These are phyloP conservation scores for Halictus quadricinctus DNA, from an alignment of 2,888 invertebrate genomes.

Conservation along the genomic window DNA sequence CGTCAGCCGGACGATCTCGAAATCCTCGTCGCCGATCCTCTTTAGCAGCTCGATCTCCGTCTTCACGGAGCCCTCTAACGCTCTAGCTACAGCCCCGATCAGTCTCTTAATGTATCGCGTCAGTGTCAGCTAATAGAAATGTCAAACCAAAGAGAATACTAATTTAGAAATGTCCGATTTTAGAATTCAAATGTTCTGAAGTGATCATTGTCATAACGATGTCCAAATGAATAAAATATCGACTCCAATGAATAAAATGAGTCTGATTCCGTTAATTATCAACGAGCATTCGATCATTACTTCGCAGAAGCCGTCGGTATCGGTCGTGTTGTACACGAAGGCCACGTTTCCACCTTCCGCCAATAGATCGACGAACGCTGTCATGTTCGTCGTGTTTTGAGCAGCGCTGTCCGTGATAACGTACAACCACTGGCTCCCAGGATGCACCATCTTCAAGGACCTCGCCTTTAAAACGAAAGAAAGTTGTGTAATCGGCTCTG, in stretches of 20 bases:
- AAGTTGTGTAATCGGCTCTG: background rate
- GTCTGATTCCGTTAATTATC: background rate
- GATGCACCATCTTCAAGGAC: constrained; percentile 86
- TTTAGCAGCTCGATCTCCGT: constrained; percentile 89
- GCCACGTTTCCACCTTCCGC: constrained; percentile 92
- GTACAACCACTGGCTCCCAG: constrained; percentile 92
- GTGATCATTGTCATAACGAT: background rate
- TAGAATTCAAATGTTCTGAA: background rate
- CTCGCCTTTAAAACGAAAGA: constrained; percentile 83
- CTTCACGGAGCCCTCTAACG: constrained; percentile 87
- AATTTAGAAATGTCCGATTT: background rate
- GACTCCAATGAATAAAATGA: background rate
- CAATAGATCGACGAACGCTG: constrained; percentile 85
- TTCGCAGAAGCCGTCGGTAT: constrained; percentile 69
- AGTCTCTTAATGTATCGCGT: constrained; percentile 88
- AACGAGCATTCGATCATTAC: constrained; percentile 67
- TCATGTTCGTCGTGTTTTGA: constrained; percentile 83
- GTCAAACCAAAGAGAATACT: constrained; percentile 52
- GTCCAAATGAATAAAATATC: background rate
- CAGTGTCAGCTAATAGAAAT: constrained; percentile 84
- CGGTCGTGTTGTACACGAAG: constrained; percentile 88
- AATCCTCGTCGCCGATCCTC: constrained; percentile 92
- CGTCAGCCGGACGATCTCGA: constrained; percentile 90
- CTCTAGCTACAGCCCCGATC: constrained; percentile 86
- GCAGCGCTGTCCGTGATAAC: constrained; percentile 86